Percentiles rank a stretch among this genome's conserved stretches.
These are phyloP conservation scores for Caligus rogercresseyi DNA, from an alignment of 1,140 invertebrate genomes.

Conservation along the genomic window DNA sequence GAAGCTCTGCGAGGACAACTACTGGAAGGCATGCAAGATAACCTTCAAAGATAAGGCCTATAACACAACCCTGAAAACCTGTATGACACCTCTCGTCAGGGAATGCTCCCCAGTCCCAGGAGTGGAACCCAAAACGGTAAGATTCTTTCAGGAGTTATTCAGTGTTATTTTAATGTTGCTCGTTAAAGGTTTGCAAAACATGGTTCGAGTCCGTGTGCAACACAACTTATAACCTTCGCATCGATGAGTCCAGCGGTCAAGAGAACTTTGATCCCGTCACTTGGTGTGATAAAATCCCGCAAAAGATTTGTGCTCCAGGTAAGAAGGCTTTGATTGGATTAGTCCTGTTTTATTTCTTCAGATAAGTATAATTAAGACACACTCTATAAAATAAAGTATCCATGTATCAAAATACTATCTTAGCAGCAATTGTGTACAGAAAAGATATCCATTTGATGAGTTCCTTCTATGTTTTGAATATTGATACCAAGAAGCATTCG, in stretches of 20 bases:
- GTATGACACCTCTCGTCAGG: constrained; percentile 8
- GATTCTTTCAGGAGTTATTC: neutral
- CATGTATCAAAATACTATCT: no score
- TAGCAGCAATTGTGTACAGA: no score
- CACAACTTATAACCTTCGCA: neutral
- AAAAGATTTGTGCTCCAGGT: constrained; percentile 8
- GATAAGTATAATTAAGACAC: no score
- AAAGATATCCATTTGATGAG: no score
- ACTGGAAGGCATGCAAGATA: constrained; percentile 16
- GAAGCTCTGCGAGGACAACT: constrained; percentile 9
- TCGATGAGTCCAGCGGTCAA: neutral
- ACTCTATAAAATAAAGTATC: no score
- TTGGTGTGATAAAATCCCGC: constrained; percentile 9
- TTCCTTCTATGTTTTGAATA: no score
- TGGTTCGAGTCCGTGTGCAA: constrained; percentile 17
- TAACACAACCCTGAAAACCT: constrained; percentile 4
- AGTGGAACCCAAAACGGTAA: constrained; percentile 2
- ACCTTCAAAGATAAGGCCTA: constrained; percentile 15
- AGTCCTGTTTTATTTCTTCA: no score
- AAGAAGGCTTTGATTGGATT: no score
- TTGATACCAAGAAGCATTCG: no score
- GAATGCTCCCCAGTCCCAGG: neutral
- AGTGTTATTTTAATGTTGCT: neutral
- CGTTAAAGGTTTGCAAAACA: constrained; percentile 6
- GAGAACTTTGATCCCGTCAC: neutral